Base-by-base conservation (phyloP, 2,888 invertebrate species). In the Synanthedon andrenaeformis region DNA sequence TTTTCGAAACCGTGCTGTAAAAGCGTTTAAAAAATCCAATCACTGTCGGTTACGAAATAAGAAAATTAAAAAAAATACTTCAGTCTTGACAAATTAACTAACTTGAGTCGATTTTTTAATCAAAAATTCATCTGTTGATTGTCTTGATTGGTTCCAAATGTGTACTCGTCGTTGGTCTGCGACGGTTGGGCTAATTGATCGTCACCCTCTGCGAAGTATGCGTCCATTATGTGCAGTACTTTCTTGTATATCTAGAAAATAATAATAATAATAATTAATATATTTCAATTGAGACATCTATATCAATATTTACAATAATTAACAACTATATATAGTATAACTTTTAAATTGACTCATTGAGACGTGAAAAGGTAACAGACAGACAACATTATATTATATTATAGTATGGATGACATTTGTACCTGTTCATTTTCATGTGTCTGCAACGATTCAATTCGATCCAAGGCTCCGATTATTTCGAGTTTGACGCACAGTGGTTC, bases 401-500 rank as follows among this genome's bases (percentile, higher is more conserved):
- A n/a, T n/a, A n/a, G n/a, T n/a, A n/a, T n/a, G n/a, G n/a, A n/a
- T n/a, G 17, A 23, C 4, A 23, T 4, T 4, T 4, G 5, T 62
- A 97, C 92, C 76, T 95, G 92, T 72, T 94, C 93, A 70, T 97
- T 97, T 66, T 96, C 95, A 69, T 98, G 98, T 54, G 92, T 90
- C 72, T 99, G 98, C 50, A 99, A 81, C 2, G 85, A 85, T 74
- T 99, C 98, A 52, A 99, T 91, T 71, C 93, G 94, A 74, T 98
- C 98, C 53, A 99, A 82, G 12, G 96, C 96, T 0, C 95, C 96
- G 57, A 93, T 91, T 79, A 98, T 96, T 76, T 99, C 98, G 52
- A 99, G 90, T 81, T 93, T 91, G 35, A 95, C 74, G 54, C 94
- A 94, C 0, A 97, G 89, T 13, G 90, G 89, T 5, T 96, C 95